Evolutionary conservation across 2,888 invertebrate genomes (phyloP).

Genomic region (Sinohyriopsis cumingii): DNA sequence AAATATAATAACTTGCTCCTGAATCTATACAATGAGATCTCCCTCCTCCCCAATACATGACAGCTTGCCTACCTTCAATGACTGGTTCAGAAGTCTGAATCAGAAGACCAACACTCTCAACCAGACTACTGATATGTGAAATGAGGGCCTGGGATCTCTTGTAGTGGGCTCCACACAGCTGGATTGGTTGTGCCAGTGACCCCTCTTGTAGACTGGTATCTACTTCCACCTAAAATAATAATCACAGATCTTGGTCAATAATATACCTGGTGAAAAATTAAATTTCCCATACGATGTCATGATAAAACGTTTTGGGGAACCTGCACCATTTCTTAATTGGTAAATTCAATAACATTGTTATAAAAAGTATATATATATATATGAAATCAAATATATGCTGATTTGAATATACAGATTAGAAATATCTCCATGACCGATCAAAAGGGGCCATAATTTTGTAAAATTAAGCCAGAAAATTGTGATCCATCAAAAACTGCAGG

Average conservation of each 20-base stretch:
- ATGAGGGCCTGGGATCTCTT: conserved; percentile 48
- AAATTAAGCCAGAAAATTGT: no score
- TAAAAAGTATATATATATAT: no score
- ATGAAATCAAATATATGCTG: no score
- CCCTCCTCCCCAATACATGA: background rate
- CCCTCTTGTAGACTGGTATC: conserved; percentile 50
- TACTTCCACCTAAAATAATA: conserved; percentile 47
- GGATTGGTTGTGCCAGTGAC: conserved; percentile 33
- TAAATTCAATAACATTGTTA: no score
- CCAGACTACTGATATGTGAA: conserved; percentile 49
- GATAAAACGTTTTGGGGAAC: no score
- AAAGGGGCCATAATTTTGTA: no score
- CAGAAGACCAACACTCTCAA: conserved; percentile 48
- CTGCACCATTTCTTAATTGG: no score
- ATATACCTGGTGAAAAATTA: background rate
- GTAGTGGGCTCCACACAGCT: conserved; percentile 52
- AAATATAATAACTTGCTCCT: no score
- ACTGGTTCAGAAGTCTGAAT: conserved; percentile 47
- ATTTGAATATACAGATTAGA: no score
- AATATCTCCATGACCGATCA: no score
- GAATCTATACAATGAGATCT: background rate
- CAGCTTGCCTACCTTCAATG: conserved; percentile 39
- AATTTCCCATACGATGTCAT: background rate
- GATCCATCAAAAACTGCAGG: no score
- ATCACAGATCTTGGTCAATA: background rate